Evolutionary conservation across 2,888 invertebrate genomes (phyloP).

Genomic region (Morpho deidamia): DNA sequence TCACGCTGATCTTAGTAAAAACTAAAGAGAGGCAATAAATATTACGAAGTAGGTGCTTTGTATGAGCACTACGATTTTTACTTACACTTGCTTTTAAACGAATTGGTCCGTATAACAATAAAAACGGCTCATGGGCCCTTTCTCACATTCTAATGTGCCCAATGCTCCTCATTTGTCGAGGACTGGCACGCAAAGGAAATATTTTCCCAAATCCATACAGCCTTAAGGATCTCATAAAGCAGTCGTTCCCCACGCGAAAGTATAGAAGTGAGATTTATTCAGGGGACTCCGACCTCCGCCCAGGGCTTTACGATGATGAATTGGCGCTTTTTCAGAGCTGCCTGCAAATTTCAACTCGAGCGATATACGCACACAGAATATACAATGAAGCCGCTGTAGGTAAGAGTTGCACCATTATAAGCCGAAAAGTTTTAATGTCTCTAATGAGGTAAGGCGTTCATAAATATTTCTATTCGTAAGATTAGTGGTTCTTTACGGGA

Average conservation of each 20-base stretch:
- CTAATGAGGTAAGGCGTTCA: conserved; percentile 66
- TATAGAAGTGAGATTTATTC: conserved; percentile 78
- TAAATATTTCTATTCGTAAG: conserved; percentile 64
- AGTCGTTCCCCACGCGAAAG: conserved; percentile 76
- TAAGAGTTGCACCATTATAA: conserved; percentile 61
- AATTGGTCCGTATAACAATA: conserved; percentile 77
- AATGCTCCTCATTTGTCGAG: conserved; percentile 74
- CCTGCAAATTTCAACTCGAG: conserved; percentile 70
- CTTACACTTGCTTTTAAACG: conserved; percentile 74
- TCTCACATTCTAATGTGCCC: conserved; percentile 75
- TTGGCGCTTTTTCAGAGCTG: conserved; percentile 75
- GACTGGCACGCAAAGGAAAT: conserved; percentile 75
- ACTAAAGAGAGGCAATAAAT: conserved; percentile 39
- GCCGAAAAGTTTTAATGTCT: conserved; percentile 72
- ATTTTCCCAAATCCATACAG: conserved; percentile 79
- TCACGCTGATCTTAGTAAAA: conserved; percentile 21
- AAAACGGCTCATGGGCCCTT: conserved; percentile 71
- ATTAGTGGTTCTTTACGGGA: conserved; percentile 61
- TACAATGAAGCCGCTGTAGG: conserved; percentile 53
- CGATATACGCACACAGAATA: conserved; percentile 73
- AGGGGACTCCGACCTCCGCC: conserved; percentile 71
- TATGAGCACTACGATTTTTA: conserved; percentile 56
- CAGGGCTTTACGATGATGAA: conserved; percentile 76
- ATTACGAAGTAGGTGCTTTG: conserved; percentile 72
- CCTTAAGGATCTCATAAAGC: conserved; percentile 79